Conservation (phyloP, 2,797 vertebrate genomes). For the Coendou prehensilis region DNA sequence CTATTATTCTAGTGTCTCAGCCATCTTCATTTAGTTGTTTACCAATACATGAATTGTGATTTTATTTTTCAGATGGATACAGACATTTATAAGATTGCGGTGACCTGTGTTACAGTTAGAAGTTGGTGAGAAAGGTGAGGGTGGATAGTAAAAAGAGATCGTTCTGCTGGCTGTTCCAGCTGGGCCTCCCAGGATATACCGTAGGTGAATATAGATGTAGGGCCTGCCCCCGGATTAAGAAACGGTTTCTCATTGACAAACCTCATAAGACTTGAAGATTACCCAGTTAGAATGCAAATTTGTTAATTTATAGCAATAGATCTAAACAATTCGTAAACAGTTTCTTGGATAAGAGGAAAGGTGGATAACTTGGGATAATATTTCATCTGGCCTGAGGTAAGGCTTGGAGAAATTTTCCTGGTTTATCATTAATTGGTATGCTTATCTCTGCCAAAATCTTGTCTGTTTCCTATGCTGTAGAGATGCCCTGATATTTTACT, state of each 20-base stretch:
- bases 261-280: slow-evolving; percentile 59
- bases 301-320: slow-evolving; percentile 47
- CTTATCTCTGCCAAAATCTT: slow-evolving; percentile 62
- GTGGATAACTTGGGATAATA: slow-evolving; percentile 48
- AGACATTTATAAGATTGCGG: slow-evolving; percentile 80
- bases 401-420: slow-evolving; percentile 50
- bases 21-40: slow-evolving; percentile 67
- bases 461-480: slow-evolving; percentile 47
- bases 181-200: neutral
- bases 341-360: slow-evolving; percentile 53
- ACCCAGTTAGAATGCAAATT: slow-evolving; percentile 57
- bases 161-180: slow-evolving; percentile 46
- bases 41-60: slow-evolving; percentile 67
- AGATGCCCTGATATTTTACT: slow-evolving; percentile 57
- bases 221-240: slow-evolving; percentile 50
- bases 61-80: slow-evolving; percentile 82
- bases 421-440: slow-evolving; percentile 67
- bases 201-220: slow-evolving; percentile 48
- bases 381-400: slow-evolving; percentile 53
- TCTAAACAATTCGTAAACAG: slow-evolving; percentile 40
- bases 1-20: slow-evolving; percentile 61
- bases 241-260: slow-evolving; percentile 27
- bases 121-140: slow-evolving; percentile 75
- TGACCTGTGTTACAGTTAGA: slow-evolving; percentile 74
- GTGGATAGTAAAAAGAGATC: slow-evolving; percentile 53